Evolutionary conservation across 2,888 invertebrate species (phyloP), one percentile per base, ranked within the genome.

Genomic region (Celastrina argiolus): DNA sequence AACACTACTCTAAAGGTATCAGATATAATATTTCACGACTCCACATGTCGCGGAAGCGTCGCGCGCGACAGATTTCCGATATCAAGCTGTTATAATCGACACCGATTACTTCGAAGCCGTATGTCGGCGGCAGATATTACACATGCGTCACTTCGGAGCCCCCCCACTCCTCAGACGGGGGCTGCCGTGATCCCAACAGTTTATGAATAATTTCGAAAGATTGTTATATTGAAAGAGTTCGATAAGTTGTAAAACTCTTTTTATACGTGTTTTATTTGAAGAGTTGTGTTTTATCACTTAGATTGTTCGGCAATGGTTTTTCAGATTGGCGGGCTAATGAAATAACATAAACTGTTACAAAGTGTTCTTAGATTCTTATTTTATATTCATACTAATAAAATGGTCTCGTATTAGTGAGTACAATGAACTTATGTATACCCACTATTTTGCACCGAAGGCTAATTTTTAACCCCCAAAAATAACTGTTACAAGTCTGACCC

Each of bases 31-130:
- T 69, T 66, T 66, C 67, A 68, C 65, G 64, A 81, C 82, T 85
- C 82, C 89, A 87, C 75, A 88, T 89, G 90, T 83, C 80, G 82
- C 85, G 87, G 84, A 87, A 81, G 78, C 76, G 79, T 78, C 74
- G 73, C 73, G 73, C 72, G 75, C 78, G 85, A 86, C 88, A 88
- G 84, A 89, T 89, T 89, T 88, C 89, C 89, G 86, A 90, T 88
- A 88, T 82, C 84, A 79, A 74, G 80, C 84, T 83, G 79, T 76
- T 74, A 84, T 86, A 85, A 87, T 84, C 82, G 84, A 78, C 81
- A 79, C 78, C 84, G 87, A 87, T 88, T 87, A 84, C 82, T 80
- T 75, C 70, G 87, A 86, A 88, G 82, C 87, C 87, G 74, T 79
- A 80, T 77, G 79, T 78, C 76, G 75, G 67, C 71, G 75, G 69